A percentile compares a stretch with the other conserved stretches of the same genome.
Evolutionary conservation across 2,113 vertebrate genomes (phyloP).

Genomic region (Pungitius pungitius): DNA sequence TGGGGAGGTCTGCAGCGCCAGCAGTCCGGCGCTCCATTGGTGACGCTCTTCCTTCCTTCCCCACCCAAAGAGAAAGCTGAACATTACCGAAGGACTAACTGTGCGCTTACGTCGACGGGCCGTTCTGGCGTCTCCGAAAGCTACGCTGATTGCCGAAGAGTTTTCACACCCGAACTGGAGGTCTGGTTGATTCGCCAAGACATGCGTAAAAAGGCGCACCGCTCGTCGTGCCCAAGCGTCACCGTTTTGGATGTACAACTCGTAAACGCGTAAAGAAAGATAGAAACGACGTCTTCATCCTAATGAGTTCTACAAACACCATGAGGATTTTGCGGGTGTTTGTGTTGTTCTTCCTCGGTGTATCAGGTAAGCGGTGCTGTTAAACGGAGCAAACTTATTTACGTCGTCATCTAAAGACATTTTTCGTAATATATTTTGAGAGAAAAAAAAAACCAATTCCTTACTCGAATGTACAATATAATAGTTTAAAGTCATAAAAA

Average conservation of each 20-base stretch:
- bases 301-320: constrained; percentile 55
- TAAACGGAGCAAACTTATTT: not conserved
- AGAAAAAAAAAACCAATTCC: not conserved
- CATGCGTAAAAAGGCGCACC: constrained; percentile 73
- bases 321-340: constrained; percentile 67
- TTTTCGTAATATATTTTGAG: not conserved
- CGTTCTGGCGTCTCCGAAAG: not conserved
- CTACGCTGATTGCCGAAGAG: not conserved
- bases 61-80: constrained; percentile 75
- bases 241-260: constrained; percentile 55
- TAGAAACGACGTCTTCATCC: not conserved
- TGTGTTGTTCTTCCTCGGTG: constrained; percentile 53
- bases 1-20: constrained; percentile 67
- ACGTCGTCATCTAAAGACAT: not conserved
- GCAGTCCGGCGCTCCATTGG: constrained; percentile 63
- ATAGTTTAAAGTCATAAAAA: not conserved
- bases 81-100: constrained; percentile 37
- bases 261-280: constrained; percentile 9
- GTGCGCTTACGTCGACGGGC: constrained; percentile 18
- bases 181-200: constrained; percentile 33
- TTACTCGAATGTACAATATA: not conserved
- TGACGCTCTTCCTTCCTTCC: constrained; percentile 86
- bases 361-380: constrained; percentile 70
- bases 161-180: constrained; percentile 24
- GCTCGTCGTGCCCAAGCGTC: constrained; percentile 57